Evolutionary conservation across 2,888 invertebrate genomes (phyloP).

Genomic region (Aphodius sticticus): DNA sequence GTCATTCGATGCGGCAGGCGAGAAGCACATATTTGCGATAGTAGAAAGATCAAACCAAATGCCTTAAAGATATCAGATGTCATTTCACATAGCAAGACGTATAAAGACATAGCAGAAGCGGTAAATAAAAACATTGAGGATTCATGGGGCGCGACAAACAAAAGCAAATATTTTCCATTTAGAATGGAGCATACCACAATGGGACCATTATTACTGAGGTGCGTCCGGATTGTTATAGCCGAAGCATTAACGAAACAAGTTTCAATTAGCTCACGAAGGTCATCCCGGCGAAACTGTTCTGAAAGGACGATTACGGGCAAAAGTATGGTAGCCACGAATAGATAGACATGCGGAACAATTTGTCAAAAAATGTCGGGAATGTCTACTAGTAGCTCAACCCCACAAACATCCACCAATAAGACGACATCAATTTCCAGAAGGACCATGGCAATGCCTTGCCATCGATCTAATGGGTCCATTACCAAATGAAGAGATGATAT

Average conservation of each 20-base stretch:
- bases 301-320: conserved; percentile 42
- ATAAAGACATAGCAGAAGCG: conserved; percentile 32
- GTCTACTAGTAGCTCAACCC: conserved; percentile 36
- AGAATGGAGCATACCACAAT: conserved; percentile 25
- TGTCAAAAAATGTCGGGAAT: conserved; percentile 32
- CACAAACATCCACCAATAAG: conserved; percentile 39
- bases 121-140: conserved; percentile 29
- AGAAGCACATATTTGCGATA: conserved; percentile 40
- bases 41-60: conserved; percentile 37
- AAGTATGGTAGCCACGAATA: conserved; percentile 43
- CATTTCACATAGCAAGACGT: conserved; percentile 22
- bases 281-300: conserved; percentile 45
- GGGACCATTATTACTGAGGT: conserved; percentile 27
- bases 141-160: conserved; percentile 27
- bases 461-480: conserved; percentile 44
- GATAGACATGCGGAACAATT: conserved; percentile 36
- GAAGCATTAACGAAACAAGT: conserved; percentile 30
- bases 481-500: conserved; percentile 38
- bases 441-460: conserved; percentile 41
- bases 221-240: conserved; percentile 34
- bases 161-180: conserved; percentile 25
- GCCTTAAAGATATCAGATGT: conserved; percentile 32
- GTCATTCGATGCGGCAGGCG: conserved; percentile 38
- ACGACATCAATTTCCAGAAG: conserved; percentile 41
- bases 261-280: conserved; percentile 43